phyloP scores from a whole-genome alignment of 2,888 invertebrate species.

The Melipona beecheii region DNA sequence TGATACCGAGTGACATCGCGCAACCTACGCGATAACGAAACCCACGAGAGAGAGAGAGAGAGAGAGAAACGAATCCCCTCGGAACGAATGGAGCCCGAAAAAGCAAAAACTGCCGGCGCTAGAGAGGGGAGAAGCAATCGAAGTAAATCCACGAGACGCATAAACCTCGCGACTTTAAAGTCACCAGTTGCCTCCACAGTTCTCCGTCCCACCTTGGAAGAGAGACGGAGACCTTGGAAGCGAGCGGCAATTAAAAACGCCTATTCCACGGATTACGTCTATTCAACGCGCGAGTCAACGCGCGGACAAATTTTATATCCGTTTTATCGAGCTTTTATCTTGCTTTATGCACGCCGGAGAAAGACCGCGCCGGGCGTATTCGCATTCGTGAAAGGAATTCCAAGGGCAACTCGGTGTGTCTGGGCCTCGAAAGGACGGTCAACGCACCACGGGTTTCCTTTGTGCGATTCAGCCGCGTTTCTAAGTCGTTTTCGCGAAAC shows the following conservation, averaged over 20 bases:
- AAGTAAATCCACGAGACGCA: neutral
- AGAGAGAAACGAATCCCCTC: no score
- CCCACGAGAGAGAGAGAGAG: no score
- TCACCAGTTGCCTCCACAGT: neutral
- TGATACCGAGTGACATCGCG: neutral
- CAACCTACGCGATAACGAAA: neutral
- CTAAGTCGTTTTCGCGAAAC: conserved; percentile 66
- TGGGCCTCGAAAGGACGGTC: conserved; percentile 71
- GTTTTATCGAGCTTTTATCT: conserved; percentile 65
- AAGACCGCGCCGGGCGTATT: conserved; percentile 29
- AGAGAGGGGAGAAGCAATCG: neutral
- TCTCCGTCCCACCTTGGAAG: neutral
- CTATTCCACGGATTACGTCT: conserved; percentile 38
- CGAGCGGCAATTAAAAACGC: conserved; percentile 45
- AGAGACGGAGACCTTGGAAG: conserved; percentile 20
- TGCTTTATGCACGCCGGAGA: conserved; percentile 49
- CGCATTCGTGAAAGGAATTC: conserved; percentile 68
- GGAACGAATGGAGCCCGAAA: no score
- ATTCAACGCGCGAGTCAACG: neutral
- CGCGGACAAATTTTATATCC: conserved; percentile 35
- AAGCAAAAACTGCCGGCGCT: neutral
- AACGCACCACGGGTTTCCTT: conserved; percentile 66
- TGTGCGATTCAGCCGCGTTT: conserved; percentile 64
- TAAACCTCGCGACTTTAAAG: neutral
- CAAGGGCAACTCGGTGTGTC: conserved; percentile 61